phyloP scores from a whole-genome alignment of 2,113 vertebrate species.

The Dryoscopus gambensis region DNA sequence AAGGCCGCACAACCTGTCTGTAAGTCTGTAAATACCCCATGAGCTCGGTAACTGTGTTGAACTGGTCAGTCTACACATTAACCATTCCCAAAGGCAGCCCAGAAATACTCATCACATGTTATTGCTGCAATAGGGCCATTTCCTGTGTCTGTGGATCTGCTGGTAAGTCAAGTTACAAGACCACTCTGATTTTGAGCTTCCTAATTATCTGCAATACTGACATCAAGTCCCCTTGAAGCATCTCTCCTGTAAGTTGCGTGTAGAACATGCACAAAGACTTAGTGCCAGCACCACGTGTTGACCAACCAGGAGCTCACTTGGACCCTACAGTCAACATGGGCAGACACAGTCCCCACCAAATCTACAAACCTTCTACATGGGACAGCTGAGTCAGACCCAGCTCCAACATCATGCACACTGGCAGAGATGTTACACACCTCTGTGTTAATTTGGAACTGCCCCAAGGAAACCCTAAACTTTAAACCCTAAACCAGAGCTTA shows the following conservation, averaged over 20 bases:
- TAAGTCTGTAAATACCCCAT: background rate
- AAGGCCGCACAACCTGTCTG: background rate
- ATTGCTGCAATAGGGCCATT: background rate
- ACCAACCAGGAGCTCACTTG: background rate
- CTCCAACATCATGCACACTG: background rate
- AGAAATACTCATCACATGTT: background rate
- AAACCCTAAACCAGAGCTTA: no score
- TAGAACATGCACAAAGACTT: background rate
- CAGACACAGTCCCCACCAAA: background rate
- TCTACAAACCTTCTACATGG: background rate
- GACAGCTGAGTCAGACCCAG: background rate
- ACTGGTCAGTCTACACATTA: background rate
- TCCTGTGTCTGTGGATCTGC: background rate
- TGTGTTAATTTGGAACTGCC: background rate
- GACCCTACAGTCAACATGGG: background rate
- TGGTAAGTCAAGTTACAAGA: background rate
- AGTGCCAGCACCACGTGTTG: background rate
- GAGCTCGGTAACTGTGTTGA: background rate
- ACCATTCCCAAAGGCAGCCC: background rate
- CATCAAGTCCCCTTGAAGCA: background rate
- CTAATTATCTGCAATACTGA: background rate
- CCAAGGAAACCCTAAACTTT: background rate
- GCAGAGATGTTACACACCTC: background rate
- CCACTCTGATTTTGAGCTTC: background rate
- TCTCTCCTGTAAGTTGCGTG: background rate